Conservation (phyloP, 2,888 invertebrate species). For the Drosophila emarginata region DNA sequence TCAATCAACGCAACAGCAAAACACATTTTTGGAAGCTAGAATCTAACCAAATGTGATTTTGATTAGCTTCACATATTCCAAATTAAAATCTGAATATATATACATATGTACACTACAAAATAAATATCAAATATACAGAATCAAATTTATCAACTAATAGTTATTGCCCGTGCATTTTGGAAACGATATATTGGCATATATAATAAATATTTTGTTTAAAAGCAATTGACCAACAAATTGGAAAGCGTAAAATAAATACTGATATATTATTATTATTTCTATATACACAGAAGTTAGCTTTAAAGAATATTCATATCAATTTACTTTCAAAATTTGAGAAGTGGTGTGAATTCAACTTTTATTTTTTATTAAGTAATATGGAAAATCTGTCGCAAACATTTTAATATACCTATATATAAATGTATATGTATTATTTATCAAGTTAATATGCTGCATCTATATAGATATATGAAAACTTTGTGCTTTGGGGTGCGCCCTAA, state of each 20-base stretch:
- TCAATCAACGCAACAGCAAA: neutral
- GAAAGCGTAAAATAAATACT: too few species aligned
- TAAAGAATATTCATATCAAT: neutral
- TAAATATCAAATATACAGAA: neutral
- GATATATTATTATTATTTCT: too few species aligned
- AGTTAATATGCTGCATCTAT: conserved; percentile 63
- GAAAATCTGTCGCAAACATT: conserved; percentile 54
- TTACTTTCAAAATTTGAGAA: neutral
- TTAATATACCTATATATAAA: conserved; percentile 36
- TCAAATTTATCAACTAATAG: neutral
- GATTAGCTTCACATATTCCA: neutral
- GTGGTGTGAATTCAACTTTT: conserved; percentile 24
- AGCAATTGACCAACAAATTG: too few species aligned
- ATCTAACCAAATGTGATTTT: neutral
- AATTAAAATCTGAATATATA: too few species aligned
- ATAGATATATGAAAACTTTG: conserved; percentile 14
- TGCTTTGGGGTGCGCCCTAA: conserved; percentile 47
- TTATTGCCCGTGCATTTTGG: neutral
- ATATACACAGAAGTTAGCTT: neutral
- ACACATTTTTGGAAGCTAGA: too few species aligned
- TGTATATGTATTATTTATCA: conserved; percentile 56
- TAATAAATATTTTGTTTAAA: too few species aligned
- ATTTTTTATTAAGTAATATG: conserved; percentile 38
- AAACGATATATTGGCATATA: too few species aligned
- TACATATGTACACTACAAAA: too few species aligned